phyloP scores from a whole-genome alignment of 2,113 vertebrate species.

The Pachypanchax playfairii region DNA sequence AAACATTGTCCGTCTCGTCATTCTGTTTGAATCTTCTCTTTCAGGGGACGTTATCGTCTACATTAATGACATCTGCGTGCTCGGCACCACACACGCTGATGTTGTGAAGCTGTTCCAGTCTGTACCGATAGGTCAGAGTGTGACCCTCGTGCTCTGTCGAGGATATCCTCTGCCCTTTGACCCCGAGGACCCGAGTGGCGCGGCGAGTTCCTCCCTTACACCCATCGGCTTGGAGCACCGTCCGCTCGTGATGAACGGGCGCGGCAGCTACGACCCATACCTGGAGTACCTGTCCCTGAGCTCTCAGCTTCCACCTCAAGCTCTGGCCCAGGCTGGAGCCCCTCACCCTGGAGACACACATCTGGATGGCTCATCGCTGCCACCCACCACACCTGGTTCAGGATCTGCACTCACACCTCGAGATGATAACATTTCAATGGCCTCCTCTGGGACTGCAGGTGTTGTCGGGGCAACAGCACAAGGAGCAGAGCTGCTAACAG shows the following conservation, averaged over 20 bases:
- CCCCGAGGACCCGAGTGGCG: constrained; percentile 88
- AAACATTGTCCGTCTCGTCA: too few relatives aligned
- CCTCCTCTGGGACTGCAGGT: constrained; percentile 90
- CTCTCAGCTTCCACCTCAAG: constrained; percentile 91
- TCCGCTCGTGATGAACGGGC: constrained; percentile 92
- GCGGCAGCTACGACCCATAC: constrained; percentile 96
- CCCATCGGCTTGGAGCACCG: constrained; percentile 94
- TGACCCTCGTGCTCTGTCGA: constrained; percentile 96
- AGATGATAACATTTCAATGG: constrained; percentile 96
- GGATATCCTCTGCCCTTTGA: constrained; percentile 98
- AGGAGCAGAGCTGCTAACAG: constrained; percentile 92
- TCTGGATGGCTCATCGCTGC: constrained; percentile 92
- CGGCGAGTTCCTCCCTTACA: constrained; percentile 86
- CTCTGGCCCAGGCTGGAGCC: constrained; percentile 82
- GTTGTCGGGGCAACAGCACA: constrained; percentile 58
- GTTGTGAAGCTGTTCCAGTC: constrained; percentile 99
- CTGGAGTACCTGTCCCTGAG: constrained; percentile 98
- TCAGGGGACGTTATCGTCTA: constrained; percentile 99
- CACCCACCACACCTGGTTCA: constrained; percentile 80
- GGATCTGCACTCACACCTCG: constrained; percentile 80
- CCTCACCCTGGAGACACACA: constrained; percentile 92
- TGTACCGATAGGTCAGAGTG: constrained; percentile 97
- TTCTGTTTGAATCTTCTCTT: constrained; percentile 44
- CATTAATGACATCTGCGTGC: constrained; percentile 99
- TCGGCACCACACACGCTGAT: constrained; percentile 97